Conservation (phyloP, 1,140 invertebrate species). For the Conus betulinus region DNA sequence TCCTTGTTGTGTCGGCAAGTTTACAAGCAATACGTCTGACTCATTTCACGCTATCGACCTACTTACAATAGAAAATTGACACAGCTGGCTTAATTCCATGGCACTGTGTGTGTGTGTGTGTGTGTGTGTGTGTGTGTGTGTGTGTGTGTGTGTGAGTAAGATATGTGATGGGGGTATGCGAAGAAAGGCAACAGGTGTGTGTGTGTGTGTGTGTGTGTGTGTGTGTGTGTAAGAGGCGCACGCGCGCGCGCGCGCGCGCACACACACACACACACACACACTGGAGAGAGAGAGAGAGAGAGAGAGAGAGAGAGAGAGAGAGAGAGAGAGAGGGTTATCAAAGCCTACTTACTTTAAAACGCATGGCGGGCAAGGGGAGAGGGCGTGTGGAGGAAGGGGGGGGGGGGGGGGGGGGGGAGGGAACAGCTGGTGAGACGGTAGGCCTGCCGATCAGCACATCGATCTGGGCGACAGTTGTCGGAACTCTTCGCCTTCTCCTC, state of each 20-base stretch:
- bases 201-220: background rate
- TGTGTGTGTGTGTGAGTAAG: too few species aligned
- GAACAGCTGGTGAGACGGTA: background rate
- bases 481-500: background rate
- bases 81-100: too few species aligned
- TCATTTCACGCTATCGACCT: too few species aligned
- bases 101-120: too few species aligned
- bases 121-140: too few species aligned
- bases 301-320: background rate
- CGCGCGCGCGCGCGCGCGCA: background rate
- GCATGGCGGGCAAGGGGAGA: background rate
- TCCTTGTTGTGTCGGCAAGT: too few species aligned
- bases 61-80: too few species aligned
- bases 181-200: background rate
- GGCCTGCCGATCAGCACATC: background rate
- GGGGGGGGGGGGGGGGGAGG: background rate
- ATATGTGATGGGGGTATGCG: background rate
- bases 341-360: background rate
- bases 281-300: background rate
- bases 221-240: background rate
- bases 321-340: background rate
- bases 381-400: background rate
- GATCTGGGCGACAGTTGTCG: conserved; percentile 10
- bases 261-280: background rate
- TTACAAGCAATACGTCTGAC: too few species aligned